These are phyloP conservation scores for Mirza zaza DNA, from an alignment of 2,113 vertebrate species.

Conservation along the genomic window DNA sequence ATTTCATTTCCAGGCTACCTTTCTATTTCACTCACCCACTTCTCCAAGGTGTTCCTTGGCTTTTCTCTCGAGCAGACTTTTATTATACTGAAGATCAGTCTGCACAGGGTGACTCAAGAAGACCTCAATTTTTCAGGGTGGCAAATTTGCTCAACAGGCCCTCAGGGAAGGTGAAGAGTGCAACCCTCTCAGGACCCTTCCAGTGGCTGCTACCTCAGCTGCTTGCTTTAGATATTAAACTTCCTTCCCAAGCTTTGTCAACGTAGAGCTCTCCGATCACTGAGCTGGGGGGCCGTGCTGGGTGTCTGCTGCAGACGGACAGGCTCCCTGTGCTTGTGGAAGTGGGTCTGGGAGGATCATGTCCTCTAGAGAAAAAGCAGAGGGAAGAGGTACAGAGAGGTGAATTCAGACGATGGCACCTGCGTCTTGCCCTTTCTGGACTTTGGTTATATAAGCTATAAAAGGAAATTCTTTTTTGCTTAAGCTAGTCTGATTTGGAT, in stretches of 20 bases:
- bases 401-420: background rate
- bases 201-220: accelerated
- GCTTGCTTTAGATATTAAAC: background rate
- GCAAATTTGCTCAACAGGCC: background rate
- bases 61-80: background rate
- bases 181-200: background rate
- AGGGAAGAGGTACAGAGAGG: background rate
- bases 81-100: background rate
- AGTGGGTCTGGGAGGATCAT: background rate
- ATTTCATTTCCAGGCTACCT: background rate
- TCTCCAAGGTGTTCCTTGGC: background rate
- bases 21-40: background rate
- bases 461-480: background rate
- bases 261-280: background rate
- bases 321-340: accelerated
- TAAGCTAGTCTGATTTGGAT: background rate
- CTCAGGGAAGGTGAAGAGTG: background rate
- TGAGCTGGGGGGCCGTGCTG: accelerated
- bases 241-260: background rate
- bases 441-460: background rate
- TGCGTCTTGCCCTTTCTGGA: background rate
- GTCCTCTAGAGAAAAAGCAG: background rate
- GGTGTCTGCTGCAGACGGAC: background rate
- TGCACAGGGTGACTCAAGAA: background rate
- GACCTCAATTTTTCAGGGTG: background rate